Base-by-base conservation (phyloP, 1,140 invertebrate species). In the Vanessa tameamea region DNA sequence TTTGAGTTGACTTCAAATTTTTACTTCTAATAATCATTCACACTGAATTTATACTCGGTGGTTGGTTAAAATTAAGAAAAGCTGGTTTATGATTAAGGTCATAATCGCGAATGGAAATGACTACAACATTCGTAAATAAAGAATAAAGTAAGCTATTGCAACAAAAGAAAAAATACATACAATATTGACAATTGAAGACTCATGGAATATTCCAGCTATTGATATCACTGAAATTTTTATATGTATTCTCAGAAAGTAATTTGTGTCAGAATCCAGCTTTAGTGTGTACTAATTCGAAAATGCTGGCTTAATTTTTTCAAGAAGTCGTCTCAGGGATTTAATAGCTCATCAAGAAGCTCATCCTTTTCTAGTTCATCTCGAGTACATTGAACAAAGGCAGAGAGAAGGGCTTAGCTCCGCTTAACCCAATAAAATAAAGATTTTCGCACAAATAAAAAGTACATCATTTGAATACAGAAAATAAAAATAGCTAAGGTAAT, bases 401-500 rank as follows among this genome's bases (percentile, higher is more conserved):
- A 47, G 8, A 69, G 23, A 26, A 16, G 57, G 11, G 47, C 55
- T 63, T 3, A 20, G 43, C 57, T 69, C 15, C 14, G 57, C 68
- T 47, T 31, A n/a, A 50, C 57, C 57, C 57, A 31, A 57, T 50
- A 61, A 69, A 57, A 61, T 61, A 69, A 23, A 43, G 26, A 15
- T 61, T 37, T 61, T 61, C 6, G 31, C 57, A 31, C 14, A 12
- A 13, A 61, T 69, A 13, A 48, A 64, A n/a, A 59, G 48, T n/a
- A 43, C 51, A 23, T 11, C 31, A 43, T 14, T 48, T 59, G 20
- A n/a, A 53, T 47, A 43, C 13, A 55, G 61, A 61, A 50, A n/a
- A 63, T 37, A 63, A 69, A 74, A 74, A 51, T 69, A 59, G 66
- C 43, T 59, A 69, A 74, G 72, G 72, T 53, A 69, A 74, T 63